Conservation (phyloP, 1,140 invertebrate genomes). For the Pachypsylla venusta region DNA sequence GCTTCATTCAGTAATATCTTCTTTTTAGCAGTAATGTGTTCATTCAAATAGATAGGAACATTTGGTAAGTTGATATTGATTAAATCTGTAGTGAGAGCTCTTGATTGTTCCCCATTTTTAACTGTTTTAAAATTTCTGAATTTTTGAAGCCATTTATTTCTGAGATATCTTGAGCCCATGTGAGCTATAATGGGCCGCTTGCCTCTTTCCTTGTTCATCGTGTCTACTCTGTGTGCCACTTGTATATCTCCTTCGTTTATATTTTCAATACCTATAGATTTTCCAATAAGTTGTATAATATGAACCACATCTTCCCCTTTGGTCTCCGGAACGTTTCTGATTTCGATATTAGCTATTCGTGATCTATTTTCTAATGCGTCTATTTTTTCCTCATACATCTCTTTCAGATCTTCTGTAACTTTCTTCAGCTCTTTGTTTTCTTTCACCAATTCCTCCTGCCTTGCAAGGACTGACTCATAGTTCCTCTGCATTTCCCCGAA, state of each 20-base stretch:
- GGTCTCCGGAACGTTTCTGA: background rate
- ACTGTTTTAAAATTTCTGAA: background rate
- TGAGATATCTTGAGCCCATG: background rate
- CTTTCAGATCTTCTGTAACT: no score
- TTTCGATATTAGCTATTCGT: background rate
- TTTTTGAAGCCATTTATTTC: conserved; percentile 1
- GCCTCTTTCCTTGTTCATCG: background rate
- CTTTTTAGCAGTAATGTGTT: background rate
- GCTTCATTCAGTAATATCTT: background rate
- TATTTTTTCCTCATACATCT: background rate
- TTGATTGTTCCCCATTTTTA: no score
- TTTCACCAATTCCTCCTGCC: background rate
- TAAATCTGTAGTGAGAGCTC: background rate
- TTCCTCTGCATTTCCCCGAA: no score
- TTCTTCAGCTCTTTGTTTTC: background rate
- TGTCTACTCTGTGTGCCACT: background rate
- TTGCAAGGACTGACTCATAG: no score
- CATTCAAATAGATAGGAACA: background rate
- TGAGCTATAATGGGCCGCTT: background rate
- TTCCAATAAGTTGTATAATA: background rate
- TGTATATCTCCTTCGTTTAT: background rate
- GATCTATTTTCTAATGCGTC: conserved; percentile 3
- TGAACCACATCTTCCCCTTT: background rate
- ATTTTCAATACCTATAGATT: background rate
- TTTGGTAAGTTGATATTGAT: background rate